Evolutionary conservation across 2,113 vertebrate genomes (phyloP).

Genomic region (Heterocephalus glaber): DNA sequence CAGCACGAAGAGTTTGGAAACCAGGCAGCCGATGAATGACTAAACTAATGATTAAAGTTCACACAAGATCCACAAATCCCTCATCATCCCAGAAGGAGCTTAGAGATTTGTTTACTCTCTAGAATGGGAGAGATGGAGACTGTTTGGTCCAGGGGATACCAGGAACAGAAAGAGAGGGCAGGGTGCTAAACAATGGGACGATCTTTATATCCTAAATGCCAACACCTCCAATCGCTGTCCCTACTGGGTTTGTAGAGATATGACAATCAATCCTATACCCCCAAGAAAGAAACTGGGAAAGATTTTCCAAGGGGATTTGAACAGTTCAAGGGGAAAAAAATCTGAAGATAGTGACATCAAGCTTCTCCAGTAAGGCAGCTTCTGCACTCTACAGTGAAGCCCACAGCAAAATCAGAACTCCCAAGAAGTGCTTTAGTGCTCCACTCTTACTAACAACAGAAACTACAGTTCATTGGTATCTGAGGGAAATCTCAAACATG

Average conservation of each 20-base stretch:
- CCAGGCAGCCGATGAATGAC: neutral
- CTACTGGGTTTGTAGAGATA: neutral
- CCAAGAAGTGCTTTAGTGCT: neutral
- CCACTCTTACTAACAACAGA: neutral
- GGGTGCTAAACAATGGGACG: neutral
- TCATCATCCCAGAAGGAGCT: neutral
- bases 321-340: neutral
- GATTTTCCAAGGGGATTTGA: neutral
- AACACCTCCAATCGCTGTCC: neutral
- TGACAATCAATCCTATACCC: neutral
- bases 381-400: neutral
- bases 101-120: neutral
- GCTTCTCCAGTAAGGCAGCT: slow-evolving; percentile 1
- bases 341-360: neutral
- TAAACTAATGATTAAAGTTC: neutral
- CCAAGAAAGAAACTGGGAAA: neutral
- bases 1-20: neutral
- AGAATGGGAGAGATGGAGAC: neutral
- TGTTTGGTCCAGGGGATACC: neutral
- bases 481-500: slow-evolving; percentile 27
- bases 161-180: neutral
- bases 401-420: neutral
- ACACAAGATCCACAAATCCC: neutral
- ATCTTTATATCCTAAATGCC: neutral
- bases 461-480: slow-evolving; percentile 17